Evolutionary conservation across 2,113 vertebrate genomes (phyloP).

Genomic region (Bambusicola thoracicus): DNA sequence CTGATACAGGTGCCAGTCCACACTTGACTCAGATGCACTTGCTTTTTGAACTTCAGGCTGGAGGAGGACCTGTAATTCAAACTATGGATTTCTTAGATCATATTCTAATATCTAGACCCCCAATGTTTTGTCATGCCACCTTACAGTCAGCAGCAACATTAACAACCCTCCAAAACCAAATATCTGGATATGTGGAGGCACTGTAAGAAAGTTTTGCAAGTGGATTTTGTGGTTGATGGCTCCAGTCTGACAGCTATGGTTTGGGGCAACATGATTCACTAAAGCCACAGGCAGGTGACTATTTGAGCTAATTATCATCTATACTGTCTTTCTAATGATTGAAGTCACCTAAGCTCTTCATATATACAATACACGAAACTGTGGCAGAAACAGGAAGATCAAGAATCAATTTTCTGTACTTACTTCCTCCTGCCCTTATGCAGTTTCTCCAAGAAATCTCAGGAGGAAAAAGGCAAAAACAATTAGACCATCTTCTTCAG

Average conservation of each 20-base stretch:
- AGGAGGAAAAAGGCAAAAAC: not conserved
- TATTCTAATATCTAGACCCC: not conserved
- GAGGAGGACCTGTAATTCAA: conserved; percentile 75
- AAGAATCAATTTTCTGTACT: not conserved
- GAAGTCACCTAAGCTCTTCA: not conserved
- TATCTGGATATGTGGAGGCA: not conserved
- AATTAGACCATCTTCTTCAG: not conserved
- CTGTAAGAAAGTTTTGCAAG: not conserved
- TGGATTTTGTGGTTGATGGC: not conserved
- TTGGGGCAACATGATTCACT: not conserved
- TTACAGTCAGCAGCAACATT: not conserved
- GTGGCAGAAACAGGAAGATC: not conserved
- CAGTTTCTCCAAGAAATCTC: not conserved
- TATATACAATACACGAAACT: not conserved
- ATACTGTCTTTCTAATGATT: not conserved
- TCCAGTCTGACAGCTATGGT: not conserved
- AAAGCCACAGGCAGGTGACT: not conserved
- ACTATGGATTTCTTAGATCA: not conserved
- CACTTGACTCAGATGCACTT: conserved; percentile 78
- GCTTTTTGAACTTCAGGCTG: conserved; percentile 82
- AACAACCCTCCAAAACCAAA: not conserved
- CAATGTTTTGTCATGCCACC: not conserved
- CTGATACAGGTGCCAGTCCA: conserved; percentile 76
- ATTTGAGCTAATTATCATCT: not conserved
- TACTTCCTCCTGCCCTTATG: not conserved